Conservation (phyloP, 2,888 invertebrate species). For the Euplexia lucipara region DNA sequence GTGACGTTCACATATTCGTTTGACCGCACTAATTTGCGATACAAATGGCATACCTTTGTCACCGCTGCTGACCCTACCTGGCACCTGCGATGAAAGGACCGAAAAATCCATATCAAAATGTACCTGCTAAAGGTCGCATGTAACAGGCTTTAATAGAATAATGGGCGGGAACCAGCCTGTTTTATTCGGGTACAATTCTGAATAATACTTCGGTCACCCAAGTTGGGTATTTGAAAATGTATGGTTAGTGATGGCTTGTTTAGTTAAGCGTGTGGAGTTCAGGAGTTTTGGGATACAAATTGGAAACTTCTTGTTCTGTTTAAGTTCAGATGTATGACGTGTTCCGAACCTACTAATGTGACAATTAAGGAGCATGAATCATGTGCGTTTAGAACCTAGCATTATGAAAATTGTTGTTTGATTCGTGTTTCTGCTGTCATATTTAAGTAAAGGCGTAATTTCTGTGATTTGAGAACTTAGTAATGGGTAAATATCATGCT, state of each 20-base stretch:
- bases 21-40: conserved; percentile 71
- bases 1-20: conserved; percentile 56
- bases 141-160: conserved; percentile 59
- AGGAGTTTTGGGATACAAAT: neutral
- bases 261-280: neutral
- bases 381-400: no score
- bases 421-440: no score
- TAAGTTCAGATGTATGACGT: neutral
- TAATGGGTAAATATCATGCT: no score
- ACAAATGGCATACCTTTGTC: conserved; percentile 73
- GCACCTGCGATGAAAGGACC: conserved; percentile 56
- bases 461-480: no score
- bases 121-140: conserved; percentile 54
- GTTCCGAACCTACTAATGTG: no score
- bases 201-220: conserved; percentile 37
- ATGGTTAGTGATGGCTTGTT: conserved; percentile 18
- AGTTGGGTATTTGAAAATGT: conserved; percentile 29
- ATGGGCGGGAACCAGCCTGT: conserved; percentile 47
- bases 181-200: conserved; percentile 57
- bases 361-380: no score
- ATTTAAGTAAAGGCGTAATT: no score
- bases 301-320: neutral
- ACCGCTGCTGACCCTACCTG: conserved; percentile 59
- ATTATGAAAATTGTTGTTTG: no score
- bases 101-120: conserved; percentile 60